A percentile compares a stretch with the other conserved stretches of the same genome.
Evolutionary conservation across 2,888 invertebrate genomes (phyloP).

Genomic region (Paralinhomoeus sp.): DNA sequence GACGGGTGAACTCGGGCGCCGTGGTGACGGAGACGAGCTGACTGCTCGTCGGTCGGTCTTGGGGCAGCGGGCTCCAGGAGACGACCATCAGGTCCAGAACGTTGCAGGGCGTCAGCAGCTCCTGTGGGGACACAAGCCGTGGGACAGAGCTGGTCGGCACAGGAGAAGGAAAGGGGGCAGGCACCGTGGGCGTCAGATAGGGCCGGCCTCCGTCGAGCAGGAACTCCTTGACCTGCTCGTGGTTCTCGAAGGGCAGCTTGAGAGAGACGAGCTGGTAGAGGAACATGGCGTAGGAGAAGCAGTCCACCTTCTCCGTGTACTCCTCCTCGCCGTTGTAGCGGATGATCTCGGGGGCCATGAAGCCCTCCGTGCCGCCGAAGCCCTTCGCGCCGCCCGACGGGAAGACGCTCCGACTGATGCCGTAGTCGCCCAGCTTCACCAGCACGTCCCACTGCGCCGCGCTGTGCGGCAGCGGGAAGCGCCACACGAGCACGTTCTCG

Average conservation of each 20-base stretch:
- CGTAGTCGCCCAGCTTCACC: constrained; percentile 85
- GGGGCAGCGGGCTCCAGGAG: constrained; percentile 63
- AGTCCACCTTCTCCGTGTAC: constrained; percentile 94
- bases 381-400: constrained; percentile 32
- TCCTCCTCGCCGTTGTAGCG: constrained; percentile 93
- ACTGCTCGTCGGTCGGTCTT: constrained; percentile 69
- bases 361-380: constrained; percentile 93
- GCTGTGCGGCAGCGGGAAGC: constrained; percentile 53
- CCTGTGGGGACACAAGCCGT: constrained; percentile 14
- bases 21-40: constrained; percentile 74
- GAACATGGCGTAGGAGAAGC: constrained; percentile 96
- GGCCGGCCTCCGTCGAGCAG: constrained; percentile 83
- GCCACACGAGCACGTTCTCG: constrained; percentile 95
- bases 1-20: constrained; percentile 74
- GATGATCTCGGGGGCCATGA: constrained; percentile 98
- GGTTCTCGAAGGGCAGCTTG: constrained; percentile 79
- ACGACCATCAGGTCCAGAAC: constrained; percentile 79
- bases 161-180: neutral
- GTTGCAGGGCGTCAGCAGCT: constrained; percentile 34
- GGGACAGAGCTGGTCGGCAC: neutral
- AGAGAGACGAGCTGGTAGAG: constrained; percentile 78
- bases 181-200: constrained; percentile 46
- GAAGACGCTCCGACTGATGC: constrained; percentile 21
- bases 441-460: constrained; percentile 4
- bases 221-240: constrained; percentile 86